These are phyloP conservation scores for Drosophila mayri DNA, from an alignment of 1,140 invertebrate genomes.

Conservation along the genomic window DNA sequence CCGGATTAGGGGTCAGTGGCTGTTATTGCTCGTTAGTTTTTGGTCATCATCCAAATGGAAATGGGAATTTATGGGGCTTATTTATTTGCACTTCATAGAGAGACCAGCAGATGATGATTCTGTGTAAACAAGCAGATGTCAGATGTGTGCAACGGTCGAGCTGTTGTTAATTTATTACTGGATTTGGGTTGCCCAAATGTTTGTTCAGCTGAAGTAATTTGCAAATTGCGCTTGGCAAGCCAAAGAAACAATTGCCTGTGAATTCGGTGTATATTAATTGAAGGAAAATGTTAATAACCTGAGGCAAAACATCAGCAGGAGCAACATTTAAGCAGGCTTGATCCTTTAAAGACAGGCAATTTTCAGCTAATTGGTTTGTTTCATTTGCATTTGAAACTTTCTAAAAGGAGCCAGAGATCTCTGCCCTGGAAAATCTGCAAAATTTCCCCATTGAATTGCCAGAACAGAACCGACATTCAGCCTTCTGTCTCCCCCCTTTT, in stretches of 20 bases:
- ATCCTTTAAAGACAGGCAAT: slow-evolving; percentile 14
- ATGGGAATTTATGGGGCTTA: slow-evolving; percentile 56
- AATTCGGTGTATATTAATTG: slow-evolving; percentile 13
- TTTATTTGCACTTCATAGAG: slow-evolving; percentile 50
- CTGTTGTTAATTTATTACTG: slow-evolving; percentile 55
- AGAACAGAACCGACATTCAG: slow-evolving; percentile 43
- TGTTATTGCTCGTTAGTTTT: slow-evolving; percentile 8
- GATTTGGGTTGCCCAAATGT: slow-evolving; percentile 44
- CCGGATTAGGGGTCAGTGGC: slow-evolving; percentile 52
- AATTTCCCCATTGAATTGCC: slow-evolving; percentile 72
- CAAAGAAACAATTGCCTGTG: slow-evolving; percentile 6
- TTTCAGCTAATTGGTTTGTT: slow-evolving; percentile 30
- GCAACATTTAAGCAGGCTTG: slow-evolving; percentile 18
- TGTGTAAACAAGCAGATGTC: slow-evolving; percentile 62
- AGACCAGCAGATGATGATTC: slow-evolving; percentile 32
- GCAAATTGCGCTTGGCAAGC: slow-evolving; percentile 46
- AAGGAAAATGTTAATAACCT: slow-evolving; percentile 36
- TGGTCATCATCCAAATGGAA: slow-evolving; percentile 43
- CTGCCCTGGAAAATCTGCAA: slow-evolving; percentile 27
- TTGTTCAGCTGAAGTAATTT: slow-evolving; percentile 67
- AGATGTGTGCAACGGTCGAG: slow-evolving; percentile 32
- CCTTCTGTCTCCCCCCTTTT: not conserved
- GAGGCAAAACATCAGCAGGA: not conserved
- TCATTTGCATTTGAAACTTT: slow-evolving; percentile 19
- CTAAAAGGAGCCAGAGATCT: not conserved